Evolutionary conservation across 1,140 invertebrate species (phyloP), one percentile per base, ranked within the genome.

Genomic region (Lepidurus apus): DNA sequence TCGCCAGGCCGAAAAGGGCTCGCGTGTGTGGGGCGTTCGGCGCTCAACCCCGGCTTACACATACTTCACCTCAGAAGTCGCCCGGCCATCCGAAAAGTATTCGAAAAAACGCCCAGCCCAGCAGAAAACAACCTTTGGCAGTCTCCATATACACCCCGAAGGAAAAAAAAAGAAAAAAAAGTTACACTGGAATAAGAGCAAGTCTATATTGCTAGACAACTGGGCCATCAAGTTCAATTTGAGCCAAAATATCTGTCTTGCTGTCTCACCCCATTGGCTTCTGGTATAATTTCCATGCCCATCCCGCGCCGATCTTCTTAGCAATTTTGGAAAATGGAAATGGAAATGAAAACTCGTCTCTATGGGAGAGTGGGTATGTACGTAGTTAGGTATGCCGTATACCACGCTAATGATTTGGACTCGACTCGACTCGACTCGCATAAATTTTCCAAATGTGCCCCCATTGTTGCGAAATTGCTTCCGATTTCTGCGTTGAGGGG

Each of bases 141-240:
- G n/a, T 73, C 65, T n/a, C 65, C 65, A n/a, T n/a, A 73, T 24
- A n/a, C 65, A n/a, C 24, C 3, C 24, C 4, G n/a, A n/a, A 24
- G 65, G 65, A 24, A 24, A 73, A 73, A 5, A 73, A 24, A 4
- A n/a, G 3, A 24, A 3, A 24, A 73, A 73, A 24, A n/a, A 24
- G 65, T 24, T 73, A 73, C 24, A 73, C 4, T n/a, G 24, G 65
- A 73, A 73, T 24, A 73, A n/a, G 34, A 34, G 34, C 34, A 34
- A 34, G 34, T 34, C 34, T 34, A 34, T 34, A 65, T 13, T n/a
- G 13, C 17, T 17, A 9, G 53, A 17, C 53, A 65, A 65, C 53
- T 65, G 17, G 53, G 53, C 53, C 53, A 65, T 65, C 53, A 65
- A 65, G 53, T 65, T 65, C 53, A 65, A 65, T 65, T 65, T 17